These are phyloP conservation scores for Melanostoma mellinum DNA, from an alignment of 2,888 invertebrate genomes.

Conservation along the genomic window DNA sequence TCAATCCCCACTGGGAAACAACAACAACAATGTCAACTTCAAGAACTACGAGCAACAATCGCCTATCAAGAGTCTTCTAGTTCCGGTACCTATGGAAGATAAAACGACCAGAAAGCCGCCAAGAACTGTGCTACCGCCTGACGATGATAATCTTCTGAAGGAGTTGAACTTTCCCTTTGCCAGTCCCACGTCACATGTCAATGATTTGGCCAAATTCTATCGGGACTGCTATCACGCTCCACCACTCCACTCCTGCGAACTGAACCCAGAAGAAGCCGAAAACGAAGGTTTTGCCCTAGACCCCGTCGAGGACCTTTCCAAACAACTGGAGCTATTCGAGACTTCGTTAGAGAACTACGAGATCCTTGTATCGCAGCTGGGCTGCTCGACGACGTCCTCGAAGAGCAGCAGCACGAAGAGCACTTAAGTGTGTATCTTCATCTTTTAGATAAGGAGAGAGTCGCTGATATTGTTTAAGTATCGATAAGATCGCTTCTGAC, in stretches of 20 bases:
- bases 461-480: constrained; percentile 67
- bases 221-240: constrained; percentile 82
- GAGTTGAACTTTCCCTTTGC: constrained; percentile 82
- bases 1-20: constrained; percentile 46
- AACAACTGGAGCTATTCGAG: constrained; percentile 82
- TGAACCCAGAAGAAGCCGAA: constrained; percentile 26
- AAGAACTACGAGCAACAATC: constrained; percentile 75
- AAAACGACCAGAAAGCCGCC: constrained; percentile 56
- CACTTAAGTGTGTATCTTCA: constrained; percentile 34
- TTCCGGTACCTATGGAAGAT: constrained; percentile 75
- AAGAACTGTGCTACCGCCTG: constrained; percentile 74
- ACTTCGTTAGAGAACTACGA: constrained; percentile 82
- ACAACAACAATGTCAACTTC: constrained; percentile 73
- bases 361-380: constrained; percentile 81
- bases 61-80: constrained; percentile 79
- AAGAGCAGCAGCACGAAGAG: constrained; percentile 78
- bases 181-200: constrained; percentile 80
- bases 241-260: constrained; percentile 76
- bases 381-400: constrained; percentile 77
- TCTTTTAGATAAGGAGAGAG: constrained; percentile 55
- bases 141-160: constrained; percentile 81
- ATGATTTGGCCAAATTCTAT: constrained; percentile 82
- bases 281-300: constrained; percentile 48
- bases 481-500: constrained; percentile 59
- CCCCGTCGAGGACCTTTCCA: constrained; percentile 80